Conservation (phyloP, 1,140 invertebrate genomes). For the Lepidurus couesii region DNA sequence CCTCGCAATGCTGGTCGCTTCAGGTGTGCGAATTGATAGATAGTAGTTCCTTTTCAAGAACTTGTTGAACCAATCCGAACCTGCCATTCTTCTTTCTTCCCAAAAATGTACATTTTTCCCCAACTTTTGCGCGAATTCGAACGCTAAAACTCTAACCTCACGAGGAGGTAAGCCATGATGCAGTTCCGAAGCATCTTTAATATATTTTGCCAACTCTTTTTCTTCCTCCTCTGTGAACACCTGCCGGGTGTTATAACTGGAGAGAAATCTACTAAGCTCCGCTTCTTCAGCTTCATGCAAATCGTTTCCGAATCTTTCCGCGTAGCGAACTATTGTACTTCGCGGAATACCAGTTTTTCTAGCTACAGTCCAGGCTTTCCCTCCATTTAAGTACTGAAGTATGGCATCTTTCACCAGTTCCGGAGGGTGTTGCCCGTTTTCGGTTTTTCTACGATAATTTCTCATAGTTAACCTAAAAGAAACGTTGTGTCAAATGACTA, state of each 20-base stretch:
- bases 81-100: conserved; percentile 41
- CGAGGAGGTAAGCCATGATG: conserved; percentile 15
- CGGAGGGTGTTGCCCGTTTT: too few relatives aligned
- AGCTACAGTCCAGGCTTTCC: too few relatives aligned
- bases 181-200: neutral
- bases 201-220: conserved; percentile 1
- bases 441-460: too few relatives aligned
- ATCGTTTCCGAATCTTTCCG: neutral
- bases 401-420: too few relatives aligned
- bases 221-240: neutral
- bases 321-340: neutral
- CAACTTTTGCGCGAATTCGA: neutral
- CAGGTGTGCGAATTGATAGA: conserved; percentile 44
- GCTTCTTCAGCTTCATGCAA: neutral
- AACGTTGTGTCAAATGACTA: too few relatives aligned
- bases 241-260: neutral
- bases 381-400: too few relatives aligned
- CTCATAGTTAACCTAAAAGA: too few relatives aligned
- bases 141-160: neutral
- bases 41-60: conserved; percentile 45
- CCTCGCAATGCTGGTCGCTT: conserved; percentile 44
- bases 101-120: conserved; percentile 39
- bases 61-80: conserved; percentile 44
- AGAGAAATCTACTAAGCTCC: neutral
- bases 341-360: neutral